Evolutionary conservation across 2,888 invertebrate genomes (phyloP), one percentile per base, ranked within the genome.

Genomic region (Acleris holmiana): DNA sequence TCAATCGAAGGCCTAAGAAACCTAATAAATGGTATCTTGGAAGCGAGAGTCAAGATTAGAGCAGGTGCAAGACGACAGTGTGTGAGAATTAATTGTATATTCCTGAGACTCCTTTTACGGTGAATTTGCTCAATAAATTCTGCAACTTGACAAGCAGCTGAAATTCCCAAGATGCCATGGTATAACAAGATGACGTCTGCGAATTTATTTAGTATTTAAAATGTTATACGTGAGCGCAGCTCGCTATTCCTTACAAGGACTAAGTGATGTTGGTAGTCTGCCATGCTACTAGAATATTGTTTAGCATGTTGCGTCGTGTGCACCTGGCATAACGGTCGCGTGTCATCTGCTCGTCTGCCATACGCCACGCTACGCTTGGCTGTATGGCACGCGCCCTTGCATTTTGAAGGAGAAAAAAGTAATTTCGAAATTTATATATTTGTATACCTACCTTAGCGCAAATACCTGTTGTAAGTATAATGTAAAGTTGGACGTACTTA

Each of bases 261-360:
- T 44, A 47, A 57, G 54, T 55, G 46, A 54, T 61, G 35, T 50
- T 49, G 61, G 50, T 47, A 61, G 61, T 17, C 25, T 15, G 53
- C 51, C 35, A 40, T 48, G 47, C 21, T 57, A 25, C 49, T 65
- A 50, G 46, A 54, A 46, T 60, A 41, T 53, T 53, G 23, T 67
- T 57, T 70, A 35, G 47, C 49, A 65, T 73, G 74, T 73, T 75
- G 68, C 65, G 71, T 69, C 69, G 69, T 68, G 75, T 84, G 90
- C 92, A 91, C 86, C 92, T 91, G 92, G 89, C 85, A 73, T 91
- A 92, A 92, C 91, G 91, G 91, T 89, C 91, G 88, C 85, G 88
- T 91, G 91, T 91, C 91, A 90, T 91, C 91, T 91, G 91, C 86
- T 82, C 84, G 80, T 79, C 80, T 76, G 73, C 71, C 91, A 91